phyloP scores from a whole-genome alignment of 2,113 vertebrate genomes.

The Anas platyrhynchos region DNA sequence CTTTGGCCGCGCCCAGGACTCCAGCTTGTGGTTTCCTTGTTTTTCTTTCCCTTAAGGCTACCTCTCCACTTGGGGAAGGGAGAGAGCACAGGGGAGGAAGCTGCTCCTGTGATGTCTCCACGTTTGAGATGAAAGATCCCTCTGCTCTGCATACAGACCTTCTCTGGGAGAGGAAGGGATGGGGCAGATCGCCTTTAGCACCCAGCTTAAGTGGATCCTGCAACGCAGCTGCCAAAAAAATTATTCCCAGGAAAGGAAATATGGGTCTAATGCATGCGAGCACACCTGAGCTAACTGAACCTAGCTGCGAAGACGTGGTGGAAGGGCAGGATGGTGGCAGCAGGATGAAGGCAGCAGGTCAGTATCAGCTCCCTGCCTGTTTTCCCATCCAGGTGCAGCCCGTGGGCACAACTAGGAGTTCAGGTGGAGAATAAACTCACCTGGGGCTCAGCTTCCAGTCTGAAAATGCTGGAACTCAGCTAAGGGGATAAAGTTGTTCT shows the following conservation, averaged over 20 bases:
- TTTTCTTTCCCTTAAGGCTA: constrained; percentile 16
- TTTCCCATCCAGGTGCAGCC: background rate
- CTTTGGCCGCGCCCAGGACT: background rate
- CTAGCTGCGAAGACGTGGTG: background rate
- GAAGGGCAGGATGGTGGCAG: background rate
- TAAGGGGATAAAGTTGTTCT: background rate
- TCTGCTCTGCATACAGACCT: accelerated
- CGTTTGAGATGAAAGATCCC: background rate
- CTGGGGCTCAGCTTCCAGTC: background rate
- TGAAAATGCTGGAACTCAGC: background rate
- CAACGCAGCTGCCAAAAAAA: background rate
- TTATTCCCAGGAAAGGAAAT: background rate
- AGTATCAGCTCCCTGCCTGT: accelerated
- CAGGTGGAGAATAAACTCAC: background rate
- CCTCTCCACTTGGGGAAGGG: background rate
- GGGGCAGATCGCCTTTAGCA: background rate
- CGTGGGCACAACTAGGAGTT: accelerated
- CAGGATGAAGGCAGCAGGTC: background rate
- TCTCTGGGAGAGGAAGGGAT: background rate
- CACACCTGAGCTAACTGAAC: background rate
- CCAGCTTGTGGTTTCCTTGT: constrained; percentile 48
- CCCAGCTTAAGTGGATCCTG: background rate
- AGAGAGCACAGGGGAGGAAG: background rate
- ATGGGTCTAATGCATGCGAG: background rate
- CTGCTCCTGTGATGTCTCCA: background rate